phyloP scores from a whole-genome alignment of 2,113 vertebrate genomes.

The Opisthocomus hoazin region DNA sequence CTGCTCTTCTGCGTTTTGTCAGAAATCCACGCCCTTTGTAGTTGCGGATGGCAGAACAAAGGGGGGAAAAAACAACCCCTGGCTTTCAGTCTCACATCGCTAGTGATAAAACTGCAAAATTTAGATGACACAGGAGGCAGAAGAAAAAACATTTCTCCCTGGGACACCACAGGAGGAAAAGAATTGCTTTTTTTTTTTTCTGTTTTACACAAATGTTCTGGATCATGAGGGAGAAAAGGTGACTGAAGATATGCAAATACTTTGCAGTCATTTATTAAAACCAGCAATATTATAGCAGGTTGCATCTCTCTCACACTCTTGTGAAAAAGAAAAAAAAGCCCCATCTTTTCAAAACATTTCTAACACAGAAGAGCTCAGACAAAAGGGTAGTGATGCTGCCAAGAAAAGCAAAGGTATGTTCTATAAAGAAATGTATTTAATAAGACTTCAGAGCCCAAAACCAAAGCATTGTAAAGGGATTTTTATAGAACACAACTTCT shows the following conservation, averaged over 20 bases:
- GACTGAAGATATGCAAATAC: not conserved
- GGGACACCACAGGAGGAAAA: slow-evolving; percentile 15
- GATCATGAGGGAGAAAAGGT: not conserved
- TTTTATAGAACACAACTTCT: slow-evolving; percentile 8
- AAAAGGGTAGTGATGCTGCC: not conserved
- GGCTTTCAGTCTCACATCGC: not conserved
- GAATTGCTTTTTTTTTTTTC: not conserved
- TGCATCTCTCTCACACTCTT: not conserved
- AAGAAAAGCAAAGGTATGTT: not conserved
- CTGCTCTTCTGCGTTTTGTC: not conserved
- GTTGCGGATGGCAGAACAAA: not conserved
- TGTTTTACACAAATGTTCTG: not conserved
- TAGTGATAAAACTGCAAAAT: not conserved
- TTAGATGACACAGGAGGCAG: not conserved
- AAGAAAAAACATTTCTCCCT: slow-evolving; percentile 6
- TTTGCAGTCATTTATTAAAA: not conserved
- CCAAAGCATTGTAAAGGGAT: not conserved
- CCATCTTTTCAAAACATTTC: slow-evolving; percentile 9
- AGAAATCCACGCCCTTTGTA: slow-evolving; percentile 11
- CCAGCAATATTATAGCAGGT: not conserved
- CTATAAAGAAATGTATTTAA: slow-evolving; percentile 3
- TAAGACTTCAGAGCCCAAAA: not conserved
- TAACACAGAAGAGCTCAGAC: not conserved
- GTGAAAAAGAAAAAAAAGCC: not conserved
- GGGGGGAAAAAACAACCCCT: not conserved